Evolutionary conservation across 1,140 invertebrate genomes (phyloP), one percentile per base, ranked within the genome.

Genomic region (Brachionus calyciflorus): DNA sequence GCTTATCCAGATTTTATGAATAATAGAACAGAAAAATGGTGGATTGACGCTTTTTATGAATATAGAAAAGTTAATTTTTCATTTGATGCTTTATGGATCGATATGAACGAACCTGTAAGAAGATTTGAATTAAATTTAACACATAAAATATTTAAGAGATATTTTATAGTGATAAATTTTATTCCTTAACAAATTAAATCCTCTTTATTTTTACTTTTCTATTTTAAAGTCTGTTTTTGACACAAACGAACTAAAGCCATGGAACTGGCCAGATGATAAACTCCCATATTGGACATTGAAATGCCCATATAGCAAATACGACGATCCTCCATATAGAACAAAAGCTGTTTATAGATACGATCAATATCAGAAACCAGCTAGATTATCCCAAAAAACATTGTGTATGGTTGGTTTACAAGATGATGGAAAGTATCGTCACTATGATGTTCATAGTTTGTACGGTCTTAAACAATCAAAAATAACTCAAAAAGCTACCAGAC

Each of bases 1-100:
- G 90, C 7, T 94, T 89, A 55, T 88, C 91, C 92, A 0, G 93
- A 95, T 85, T 94, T 94, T 81, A 91, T 90, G 2, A 87, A 93
- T 84, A 91, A 92, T 0, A 89, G 89, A 55, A 87, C 89, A 0
- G 85, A 87, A 0, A 82, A 88, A 2, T 95, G 93, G 82, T 94
- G 92, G 90, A 85, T 88, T 0, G 85, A 88, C 73, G 89, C 92
- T 88, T 85, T 93, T 80, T n/a, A 44, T 26, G 83, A 85, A 24
- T 80, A 85, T 9, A 89, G 92, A 80, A 89, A 93, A 78, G 82
- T 89, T 12, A 55, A 40, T 2, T 78, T 84, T 60, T 84, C 87
- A 65, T 91, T 90, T 82, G 93, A 94, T 82, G 93, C 92, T 12
- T 79, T 83, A 37, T 84, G 83, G 83, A 82, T 82, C 28, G 86